Evolutionary conservation across 2,888 invertebrate genomes (phyloP).

Genomic region (Philaethria dido): DNA sequence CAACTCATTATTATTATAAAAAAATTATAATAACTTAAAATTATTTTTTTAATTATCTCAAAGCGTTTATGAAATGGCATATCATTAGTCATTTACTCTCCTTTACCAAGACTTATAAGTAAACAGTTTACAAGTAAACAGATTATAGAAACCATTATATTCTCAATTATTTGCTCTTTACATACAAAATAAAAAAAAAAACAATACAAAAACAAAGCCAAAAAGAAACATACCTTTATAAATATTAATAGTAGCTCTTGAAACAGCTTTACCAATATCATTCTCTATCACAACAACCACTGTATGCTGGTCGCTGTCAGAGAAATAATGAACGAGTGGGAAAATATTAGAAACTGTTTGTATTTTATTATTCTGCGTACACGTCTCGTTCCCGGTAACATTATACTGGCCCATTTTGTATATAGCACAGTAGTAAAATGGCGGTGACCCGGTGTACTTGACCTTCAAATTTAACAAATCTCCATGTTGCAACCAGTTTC

Average conservation of each 20-base stretch:
- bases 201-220: neutral
- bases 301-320: slow-evolving; percentile 88
- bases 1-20: no score
- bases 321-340: slow-evolving; percentile 87
- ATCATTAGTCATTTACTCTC: no score
- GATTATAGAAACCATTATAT: no score
- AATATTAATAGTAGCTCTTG: slow-evolving; percentile 90
- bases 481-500: slow-evolving; percentile 93
- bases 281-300: slow-evolving; percentile 91
- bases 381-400: slow-evolving; percentile 91
- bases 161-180: no score
- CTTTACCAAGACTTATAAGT: no score
- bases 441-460: slow-evolving; percentile 89
- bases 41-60: no score
- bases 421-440: slow-evolving; percentile 88
- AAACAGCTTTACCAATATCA: slow-evolving; percentile 87
- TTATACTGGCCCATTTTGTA: slow-evolving; percentile 87
- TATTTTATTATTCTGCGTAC: slow-evolving; percentile 64
- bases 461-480: slow-evolving; percentile 88
- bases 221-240: slow-evolving; percentile 88
- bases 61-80: no score
- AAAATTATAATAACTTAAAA: no score
- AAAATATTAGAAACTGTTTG: slow-evolving; percentile 83
- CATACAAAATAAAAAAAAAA: no score
- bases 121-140: no score